phyloP scores from a whole-genome alignment of 2,113 vertebrate genomes.

The Orthonyx spaldingii region DNA sequence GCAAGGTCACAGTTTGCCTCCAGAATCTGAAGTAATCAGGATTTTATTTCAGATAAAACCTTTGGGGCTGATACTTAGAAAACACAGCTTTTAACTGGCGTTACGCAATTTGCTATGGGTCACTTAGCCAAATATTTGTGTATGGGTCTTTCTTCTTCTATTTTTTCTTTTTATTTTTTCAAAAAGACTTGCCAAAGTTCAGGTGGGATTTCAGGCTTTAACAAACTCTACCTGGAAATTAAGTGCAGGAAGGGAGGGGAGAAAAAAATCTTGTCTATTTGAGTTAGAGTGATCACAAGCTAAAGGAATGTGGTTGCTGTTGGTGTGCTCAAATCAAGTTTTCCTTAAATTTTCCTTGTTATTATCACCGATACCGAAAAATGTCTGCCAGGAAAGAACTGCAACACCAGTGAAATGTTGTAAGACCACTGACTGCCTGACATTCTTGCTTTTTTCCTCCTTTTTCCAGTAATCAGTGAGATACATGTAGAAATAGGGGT shows the following conservation, averaged over 20 bases:
- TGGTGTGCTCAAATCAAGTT: neutral
- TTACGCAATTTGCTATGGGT: constrained; percentile 74
- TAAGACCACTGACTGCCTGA: neutral
- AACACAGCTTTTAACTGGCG: constrained; percentile 72
- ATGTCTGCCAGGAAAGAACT: constrained; percentile 24
- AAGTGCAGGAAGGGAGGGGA: constrained; percentile 11
- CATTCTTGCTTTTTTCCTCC: neutral
- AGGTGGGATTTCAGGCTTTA: constrained; percentile 70
- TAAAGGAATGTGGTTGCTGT: constrained; percentile 25
- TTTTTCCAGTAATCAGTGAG: neutral
- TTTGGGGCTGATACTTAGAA: constrained; percentile 72
- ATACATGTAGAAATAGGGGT: neutral
- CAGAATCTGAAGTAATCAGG: constrained; percentile 73
- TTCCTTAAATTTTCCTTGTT: constrained; percentile 45
- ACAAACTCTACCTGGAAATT: constrained; percentile 75
- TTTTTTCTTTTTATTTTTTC: neutral
- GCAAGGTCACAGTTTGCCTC: constrained; percentile 65
- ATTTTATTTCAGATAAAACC: constrained; percentile 78
- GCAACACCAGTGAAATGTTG: neutral
- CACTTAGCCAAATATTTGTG: constrained; percentile 71
- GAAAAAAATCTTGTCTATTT: neutral
- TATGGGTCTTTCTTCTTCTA: neutral
- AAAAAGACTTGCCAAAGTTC: constrained; percentile 66
- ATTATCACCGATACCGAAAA: neutral
- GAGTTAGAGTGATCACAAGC: constrained; percentile 1